Evolutionary conservation across 2,888 invertebrate genomes (phyloP).

Genomic region (Aporophyla nigra): DNA sequence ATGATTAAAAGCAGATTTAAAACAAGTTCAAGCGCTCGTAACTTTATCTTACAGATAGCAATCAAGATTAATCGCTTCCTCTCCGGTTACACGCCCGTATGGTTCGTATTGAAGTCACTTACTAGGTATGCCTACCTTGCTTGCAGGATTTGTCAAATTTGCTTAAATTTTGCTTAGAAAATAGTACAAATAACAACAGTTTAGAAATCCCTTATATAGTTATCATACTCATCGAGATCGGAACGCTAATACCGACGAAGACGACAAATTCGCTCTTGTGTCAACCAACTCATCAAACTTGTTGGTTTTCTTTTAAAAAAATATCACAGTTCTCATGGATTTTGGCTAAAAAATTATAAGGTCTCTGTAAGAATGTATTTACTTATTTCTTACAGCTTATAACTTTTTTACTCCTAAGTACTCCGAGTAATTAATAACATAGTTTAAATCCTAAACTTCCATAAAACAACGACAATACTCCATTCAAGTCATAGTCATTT

Average conservation of each 20-base stretch:
- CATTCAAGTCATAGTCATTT: background rate
- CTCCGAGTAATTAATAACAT: no score
- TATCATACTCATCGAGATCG: background rate
- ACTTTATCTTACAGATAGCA: conserved; percentile 74
- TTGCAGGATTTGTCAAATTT: background rate
- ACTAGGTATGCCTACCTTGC: background rate
- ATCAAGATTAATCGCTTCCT: conserved; percentile 78
- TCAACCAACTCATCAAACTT: background rate
- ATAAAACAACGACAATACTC: background rate
- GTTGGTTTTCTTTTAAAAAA: no score
- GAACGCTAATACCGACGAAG: background rate
- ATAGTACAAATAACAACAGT: background rate
- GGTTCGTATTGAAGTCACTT: conserved; percentile 20
- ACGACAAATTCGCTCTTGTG: background rate
- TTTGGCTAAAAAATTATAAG: background rate
- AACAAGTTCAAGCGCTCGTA: conserved; percentile 70
- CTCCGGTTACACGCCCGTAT: conserved; percentile 45
- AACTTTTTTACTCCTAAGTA: background rate
- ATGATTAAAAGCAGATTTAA: conserved; percentile 48
- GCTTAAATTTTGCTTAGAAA: conserved; percentile 6
- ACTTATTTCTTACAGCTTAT: background rate
- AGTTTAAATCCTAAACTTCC: background rate
- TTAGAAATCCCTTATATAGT: background rate
- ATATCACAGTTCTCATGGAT: background rate
- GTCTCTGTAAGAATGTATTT: background rate